Conservation (phyloP, 2,888 invertebrate species). For the Temnothorax unifasciatus region DNA sequence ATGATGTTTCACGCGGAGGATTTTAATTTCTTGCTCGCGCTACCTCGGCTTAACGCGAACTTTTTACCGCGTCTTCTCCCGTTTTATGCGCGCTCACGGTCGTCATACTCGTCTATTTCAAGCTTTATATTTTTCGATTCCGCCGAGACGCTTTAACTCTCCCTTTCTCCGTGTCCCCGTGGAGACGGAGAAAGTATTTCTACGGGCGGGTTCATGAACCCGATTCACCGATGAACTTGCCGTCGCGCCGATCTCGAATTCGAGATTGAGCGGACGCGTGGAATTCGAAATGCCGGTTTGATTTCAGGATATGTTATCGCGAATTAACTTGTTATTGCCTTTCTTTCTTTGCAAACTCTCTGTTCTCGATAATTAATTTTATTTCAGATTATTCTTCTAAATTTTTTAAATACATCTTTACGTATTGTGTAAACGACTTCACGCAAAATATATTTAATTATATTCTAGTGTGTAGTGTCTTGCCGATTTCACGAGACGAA, state of each 20-base stretch:
- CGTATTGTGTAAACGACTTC: neutral
- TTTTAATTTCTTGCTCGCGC: slow-evolving; percentile 32
- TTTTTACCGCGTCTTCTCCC: neutral
- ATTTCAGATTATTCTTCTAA: neutral
- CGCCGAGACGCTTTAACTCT: slow-evolving; percentile 26
- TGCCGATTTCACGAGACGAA: neutral
- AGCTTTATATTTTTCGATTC: slow-evolving; percentile 37
- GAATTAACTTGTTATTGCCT: neutral
- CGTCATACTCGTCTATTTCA: neutral
- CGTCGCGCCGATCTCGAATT: slow-evolving; percentile 30
- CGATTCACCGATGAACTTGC: slow-evolving; percentile 44
- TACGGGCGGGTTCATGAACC: slow-evolving; percentile 8
- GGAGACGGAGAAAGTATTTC: slow-evolving; percentile 36
- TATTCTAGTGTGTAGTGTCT: neutral
- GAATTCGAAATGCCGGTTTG: neutral
- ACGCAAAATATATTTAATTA: neutral
- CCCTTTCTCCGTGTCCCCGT: slow-evolving; percentile 15
- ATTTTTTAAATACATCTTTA: neutral
- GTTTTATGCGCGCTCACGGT: neutral
- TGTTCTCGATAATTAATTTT: neutral
- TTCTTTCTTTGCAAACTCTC: neutral
- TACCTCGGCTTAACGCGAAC: slow-evolving; percentile 1
- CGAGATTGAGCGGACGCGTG: neutral
- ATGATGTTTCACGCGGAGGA: neutral
- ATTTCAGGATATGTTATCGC: neutral